Evolutionary conservation across 2,888 invertebrate genomes (phyloP).

Genomic region (Dicranocentrus wangi): DNA sequence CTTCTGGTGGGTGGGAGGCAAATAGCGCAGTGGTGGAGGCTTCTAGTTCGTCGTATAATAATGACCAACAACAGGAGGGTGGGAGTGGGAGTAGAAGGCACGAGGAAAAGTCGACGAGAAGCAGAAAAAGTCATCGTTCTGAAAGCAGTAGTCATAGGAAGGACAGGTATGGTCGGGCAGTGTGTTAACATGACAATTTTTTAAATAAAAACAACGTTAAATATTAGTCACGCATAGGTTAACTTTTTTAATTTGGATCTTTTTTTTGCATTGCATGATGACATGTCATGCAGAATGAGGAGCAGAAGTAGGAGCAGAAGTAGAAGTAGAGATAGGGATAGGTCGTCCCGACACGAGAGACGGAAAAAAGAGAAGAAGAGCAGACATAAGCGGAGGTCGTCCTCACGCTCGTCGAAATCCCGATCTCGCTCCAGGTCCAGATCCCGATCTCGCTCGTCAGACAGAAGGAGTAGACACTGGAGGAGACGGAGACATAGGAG

Average conservation of each 20-base stretch:
- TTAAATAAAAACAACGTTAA: background rate
- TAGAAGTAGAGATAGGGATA: conserved; percentile 48
- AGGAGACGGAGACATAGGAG: conserved; percentile 53
- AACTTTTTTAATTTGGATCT: background rate
- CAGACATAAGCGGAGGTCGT: conserved; percentile 56
- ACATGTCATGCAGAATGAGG: conserved; percentile 17
- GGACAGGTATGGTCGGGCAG: conserved; percentile 32
- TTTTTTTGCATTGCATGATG: background rate
- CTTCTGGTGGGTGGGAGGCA: too few relatives aligned
- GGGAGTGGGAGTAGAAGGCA: conserved; percentile 38
- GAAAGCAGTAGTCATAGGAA: conserved; percentile 48
- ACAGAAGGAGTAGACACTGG: conserved; percentile 55
- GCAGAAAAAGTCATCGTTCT: conserved; percentile 42
- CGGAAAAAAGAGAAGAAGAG: conserved; percentile 63
- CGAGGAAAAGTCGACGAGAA: conserved; percentile 39
- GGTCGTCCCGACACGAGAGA: conserved; percentile 56
- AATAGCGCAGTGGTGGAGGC: too few relatives aligned
- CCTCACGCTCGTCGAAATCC: conserved; percentile 35
- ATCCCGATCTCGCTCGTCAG: conserved; percentile 62
- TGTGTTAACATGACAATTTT: too few relatives aligned
- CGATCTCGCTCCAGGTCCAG: conserved; percentile 61
- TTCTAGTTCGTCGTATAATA: too few relatives aligned
- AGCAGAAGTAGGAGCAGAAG: conserved; percentile 52
- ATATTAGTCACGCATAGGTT: background rate
- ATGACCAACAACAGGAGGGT: too few relatives aligned